Evolutionary conservation across 2,888 invertebrate genomes (phyloP), one percentile per base, ranked within the genome.

Genomic region (Ectobius pallidus): DNA sequence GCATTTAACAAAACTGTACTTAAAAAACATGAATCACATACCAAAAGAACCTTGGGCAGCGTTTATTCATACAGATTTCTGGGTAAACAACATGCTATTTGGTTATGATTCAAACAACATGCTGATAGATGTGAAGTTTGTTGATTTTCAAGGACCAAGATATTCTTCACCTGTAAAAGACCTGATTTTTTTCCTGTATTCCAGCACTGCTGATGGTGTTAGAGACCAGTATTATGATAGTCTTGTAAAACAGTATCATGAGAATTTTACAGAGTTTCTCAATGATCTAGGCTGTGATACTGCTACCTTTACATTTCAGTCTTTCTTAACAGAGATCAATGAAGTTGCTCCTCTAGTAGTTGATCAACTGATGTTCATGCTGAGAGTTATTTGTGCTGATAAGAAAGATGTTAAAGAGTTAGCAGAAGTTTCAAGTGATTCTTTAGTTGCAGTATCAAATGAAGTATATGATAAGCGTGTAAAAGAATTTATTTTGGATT

Each of bases 41-140:
- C 39, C 42, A 22, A 58, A 20, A n/a, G 84, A 86, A 25, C 83
- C 84, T 0, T 89, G 86, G 81, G 84, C 83, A 0, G 85, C 87
- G 0, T 83, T 88, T 22, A 82, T 84, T 1, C 89, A 89, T 76
- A 81, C 83, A 0, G 89, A 89, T 79, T 83, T 87, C 67, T 89
- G 89, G 89, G 85, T 86, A 14, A 89, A 88, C 78, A 89, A 89
- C 76, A 83, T 89, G 1, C 85, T 89, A 84, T 80, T 88, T 14
- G 81, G 83, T 70, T 82, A 83, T 69, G 84, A 87, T 79, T 77
- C 76, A 32, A 6, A 25, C 0, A 32, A 58, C 3, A 25, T 74
- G 3, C 83, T 86, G 0, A 78, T 82, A 0, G 83, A 84, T 74
- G 79, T 88, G 2, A 89, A 88, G 80, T 84, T 89, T 61, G 83